Conservation (phyloP, 1,140 invertebrate genomes). For the Calliphora vicina region DNA sequence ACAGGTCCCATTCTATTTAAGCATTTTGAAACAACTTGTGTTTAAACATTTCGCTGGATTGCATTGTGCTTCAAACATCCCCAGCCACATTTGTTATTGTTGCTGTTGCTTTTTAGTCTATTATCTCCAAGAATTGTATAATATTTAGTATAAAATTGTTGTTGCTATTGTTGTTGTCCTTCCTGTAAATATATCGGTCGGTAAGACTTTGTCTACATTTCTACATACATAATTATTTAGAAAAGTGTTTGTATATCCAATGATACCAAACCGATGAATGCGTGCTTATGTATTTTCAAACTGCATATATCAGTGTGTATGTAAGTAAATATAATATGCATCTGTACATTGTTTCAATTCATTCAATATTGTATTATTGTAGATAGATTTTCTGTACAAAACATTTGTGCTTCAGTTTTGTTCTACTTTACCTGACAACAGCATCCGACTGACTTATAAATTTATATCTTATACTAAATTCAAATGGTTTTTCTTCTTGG, state of each 20-base stretch:
- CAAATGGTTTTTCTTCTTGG: slow-evolving; percentile 72
- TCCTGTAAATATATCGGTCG: background rate
- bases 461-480: slow-evolving; percentile 79
- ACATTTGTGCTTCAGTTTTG: background rate
- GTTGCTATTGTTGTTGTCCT: background rate
- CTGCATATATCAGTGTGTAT: no score
- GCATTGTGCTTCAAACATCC: no score
- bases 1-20: no score
- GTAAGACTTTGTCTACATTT: background rate
- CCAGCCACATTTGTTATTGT: no score
- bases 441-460: slow-evolving; percentile 78
- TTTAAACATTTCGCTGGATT: no score
- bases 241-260: no score
- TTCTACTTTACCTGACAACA: slow-evolving; percentile 68
- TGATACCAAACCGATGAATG: no score
- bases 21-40: no score
- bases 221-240: no score
- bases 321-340: background rate
- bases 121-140: background rate
- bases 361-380: slow-evolving; percentile 3
- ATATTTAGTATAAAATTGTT: background rate
- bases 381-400: background rate
- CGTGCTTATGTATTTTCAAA: no score
- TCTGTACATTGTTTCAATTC: background rate
- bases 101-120: no score